Base-by-base conservation (phyloP, 2,797 vertebrate genomes). In the Gymnodraco acuticeps region DNA sequence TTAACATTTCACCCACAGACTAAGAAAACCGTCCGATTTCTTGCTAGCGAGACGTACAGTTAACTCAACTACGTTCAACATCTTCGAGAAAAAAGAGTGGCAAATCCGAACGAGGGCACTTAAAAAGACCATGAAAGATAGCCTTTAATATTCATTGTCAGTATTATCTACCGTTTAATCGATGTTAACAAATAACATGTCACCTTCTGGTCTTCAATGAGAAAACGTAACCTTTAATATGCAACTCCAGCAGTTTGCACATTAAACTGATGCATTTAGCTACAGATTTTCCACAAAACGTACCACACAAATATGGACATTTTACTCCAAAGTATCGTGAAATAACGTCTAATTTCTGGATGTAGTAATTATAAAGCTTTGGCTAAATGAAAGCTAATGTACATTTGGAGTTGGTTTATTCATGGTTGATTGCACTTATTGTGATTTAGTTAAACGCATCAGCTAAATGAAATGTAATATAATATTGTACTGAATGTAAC, bases 41-140 rank as follows among this genome's bases (percentile, higher is more conserved):
- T 79, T 42, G 47, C 70, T 23, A 8, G 27, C 7, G 56, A 64
- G 73, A 52, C 8, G 27, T 1, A 5, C 27, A 27, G 31, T 54
- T 47, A 69, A 84, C 58, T 76, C 66, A 77, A 59, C 54, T 33
- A 45, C 16, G 51, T 63, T 76, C 73, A 55, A 71, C 59, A 70
- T 55, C 0, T 9, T 66, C 64, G 10, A 19, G 60, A 27, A 56
- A 52, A 43, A 50, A 27, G n/a, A 60, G 55, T 42, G 60, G 17
- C 59, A 65, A 55, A 80, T 50, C 58, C 54, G 42, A 16, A 77
- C 10, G 62, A 65, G 55, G 79, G 38, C 33, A 23, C 63, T 68
- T 60, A 73, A 58, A 51, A 50, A 76, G 47, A 54, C 23, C 38
- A 33, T 60, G 78, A 75, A 68, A 72, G 47, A 54, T 61, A 64